Conservation (phyloP, 2,888 invertebrate species). For the Ectemnius cavifrons region DNA sequence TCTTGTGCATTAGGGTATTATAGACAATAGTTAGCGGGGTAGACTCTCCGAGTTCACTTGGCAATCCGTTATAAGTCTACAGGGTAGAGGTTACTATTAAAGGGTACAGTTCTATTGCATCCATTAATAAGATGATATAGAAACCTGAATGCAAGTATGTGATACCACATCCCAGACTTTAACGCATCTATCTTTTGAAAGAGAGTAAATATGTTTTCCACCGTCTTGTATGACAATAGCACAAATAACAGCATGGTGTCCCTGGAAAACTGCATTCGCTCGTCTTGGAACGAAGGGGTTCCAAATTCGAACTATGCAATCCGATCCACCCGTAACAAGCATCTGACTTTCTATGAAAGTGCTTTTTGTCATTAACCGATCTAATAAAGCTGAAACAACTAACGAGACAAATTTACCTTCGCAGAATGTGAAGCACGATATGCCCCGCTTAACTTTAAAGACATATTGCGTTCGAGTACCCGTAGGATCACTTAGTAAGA, state of each 20-base stretch:
- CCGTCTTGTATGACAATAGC: conserved; percentile 84
- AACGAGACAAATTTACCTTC: conserved; percentile 62
- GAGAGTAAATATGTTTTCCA: conserved; percentile 84
- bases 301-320: conserved; percentile 88
- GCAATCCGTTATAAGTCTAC: conserved; percentile 84
- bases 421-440: conserved; percentile 69
- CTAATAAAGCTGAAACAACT: background rate
- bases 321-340: conserved; percentile 83
- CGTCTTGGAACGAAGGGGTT: conserved; percentile 87
- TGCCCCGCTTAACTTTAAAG: conserved; percentile 80
- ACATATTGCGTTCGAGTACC: conserved; percentile 80
- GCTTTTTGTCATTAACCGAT: background rate
- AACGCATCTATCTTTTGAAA: conserved; percentile 85
- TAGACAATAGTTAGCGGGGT: conserved; percentile 82
- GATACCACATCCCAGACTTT: conserved; percentile 88
- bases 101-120: no score
- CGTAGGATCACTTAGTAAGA: conserved; percentile 82
- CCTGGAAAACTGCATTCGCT: conserved; percentile 82
- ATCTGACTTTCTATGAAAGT: conserved; percentile 79
- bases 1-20: conserved; percentile 83
- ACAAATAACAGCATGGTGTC: conserved; percentile 86
- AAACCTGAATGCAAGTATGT: conserved; percentile 84
- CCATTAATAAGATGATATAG: background rate
- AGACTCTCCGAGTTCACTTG: conserved; percentile 82
- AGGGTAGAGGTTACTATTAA: background rate